Evolutionary conservation across 2,797 vertebrate genomes (phyloP).

Genomic region (Peromyscus aztecus): DNA sequence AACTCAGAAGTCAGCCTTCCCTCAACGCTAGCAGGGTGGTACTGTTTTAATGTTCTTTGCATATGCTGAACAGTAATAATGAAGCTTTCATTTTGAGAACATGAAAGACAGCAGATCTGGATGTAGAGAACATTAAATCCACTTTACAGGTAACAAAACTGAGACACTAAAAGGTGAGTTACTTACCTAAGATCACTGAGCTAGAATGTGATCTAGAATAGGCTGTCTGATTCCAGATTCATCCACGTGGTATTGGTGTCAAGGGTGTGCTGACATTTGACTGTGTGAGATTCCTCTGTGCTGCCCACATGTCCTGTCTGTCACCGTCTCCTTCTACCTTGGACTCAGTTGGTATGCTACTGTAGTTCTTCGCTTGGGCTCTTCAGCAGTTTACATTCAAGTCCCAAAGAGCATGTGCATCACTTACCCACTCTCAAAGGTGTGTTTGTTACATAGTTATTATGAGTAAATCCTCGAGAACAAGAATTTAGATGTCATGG

Average conservation of each 20-base stretch:
- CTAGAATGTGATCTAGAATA: background rate
- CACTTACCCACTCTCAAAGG: background rate
- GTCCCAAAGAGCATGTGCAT: background rate
- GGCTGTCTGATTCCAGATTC: background rate
- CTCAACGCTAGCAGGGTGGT: background rate
- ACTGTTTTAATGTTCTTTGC: background rate
- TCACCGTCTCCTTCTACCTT: background rate
- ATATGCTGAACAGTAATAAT: background rate
- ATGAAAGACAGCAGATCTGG: background rate
- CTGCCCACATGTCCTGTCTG: background rate
- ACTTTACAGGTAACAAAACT: constrained; percentile 36
- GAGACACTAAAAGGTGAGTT: background rate
- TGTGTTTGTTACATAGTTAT: background rate
- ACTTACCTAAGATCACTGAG: constrained; percentile 27
- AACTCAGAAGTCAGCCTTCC: background rate
- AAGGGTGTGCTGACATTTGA: background rate
- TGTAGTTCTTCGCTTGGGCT: background rate
- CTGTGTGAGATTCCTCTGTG: background rate
- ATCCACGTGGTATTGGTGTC: background rate
- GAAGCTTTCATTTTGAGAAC: background rate
- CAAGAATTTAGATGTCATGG: background rate
- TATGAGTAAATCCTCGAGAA: background rate
- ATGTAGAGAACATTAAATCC: background rate
- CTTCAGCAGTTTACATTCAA: background rate
- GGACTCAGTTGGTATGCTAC: background rate